These are phyloP conservation scores for Grammomys surdaster DNA, from an alignment of 2,113 vertebrate species.

Conservation along the genomic window DNA sequence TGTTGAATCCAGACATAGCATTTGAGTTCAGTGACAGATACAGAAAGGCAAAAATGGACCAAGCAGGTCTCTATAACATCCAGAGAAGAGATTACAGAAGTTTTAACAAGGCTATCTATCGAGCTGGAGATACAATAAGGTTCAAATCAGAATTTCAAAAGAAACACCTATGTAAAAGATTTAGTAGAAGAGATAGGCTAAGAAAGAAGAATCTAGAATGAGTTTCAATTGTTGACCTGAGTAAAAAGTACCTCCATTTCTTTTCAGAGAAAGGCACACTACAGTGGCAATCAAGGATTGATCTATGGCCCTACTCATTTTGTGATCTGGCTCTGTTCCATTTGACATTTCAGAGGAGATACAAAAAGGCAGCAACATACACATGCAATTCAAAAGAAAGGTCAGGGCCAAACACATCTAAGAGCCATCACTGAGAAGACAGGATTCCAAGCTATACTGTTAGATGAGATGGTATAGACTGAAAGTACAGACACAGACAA, in stretches of 20 bases:
- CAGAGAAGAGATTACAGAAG: neutral
- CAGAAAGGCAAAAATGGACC: neutral
- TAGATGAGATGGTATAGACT: neutral
- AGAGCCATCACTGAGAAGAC: neutral
- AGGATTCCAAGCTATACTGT: neutral
- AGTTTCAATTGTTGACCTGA: neutral
- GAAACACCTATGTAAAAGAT: neutral
- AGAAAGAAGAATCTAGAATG: neutral
- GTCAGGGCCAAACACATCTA: neutral
- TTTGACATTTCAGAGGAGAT: neutral
- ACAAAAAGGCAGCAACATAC: neutral
- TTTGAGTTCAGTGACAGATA: neutral
- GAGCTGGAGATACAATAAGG: neutral
- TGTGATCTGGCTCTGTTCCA: neutral
- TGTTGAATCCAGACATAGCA: neutral
- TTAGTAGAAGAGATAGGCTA: neutral
- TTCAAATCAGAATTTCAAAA: constrained; percentile 40
- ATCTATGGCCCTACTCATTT: neutral
- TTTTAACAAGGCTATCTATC: neutral
- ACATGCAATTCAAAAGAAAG: neutral
- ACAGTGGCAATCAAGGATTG: neutral
- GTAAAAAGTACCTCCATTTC: neutral
- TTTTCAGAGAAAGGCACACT: neutral
- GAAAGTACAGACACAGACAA: neutral
- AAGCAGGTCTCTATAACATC: neutral